Evolutionary conservation across 2,113 vertebrate species (phyloP).

Genomic region (Galbula dea): DNA sequence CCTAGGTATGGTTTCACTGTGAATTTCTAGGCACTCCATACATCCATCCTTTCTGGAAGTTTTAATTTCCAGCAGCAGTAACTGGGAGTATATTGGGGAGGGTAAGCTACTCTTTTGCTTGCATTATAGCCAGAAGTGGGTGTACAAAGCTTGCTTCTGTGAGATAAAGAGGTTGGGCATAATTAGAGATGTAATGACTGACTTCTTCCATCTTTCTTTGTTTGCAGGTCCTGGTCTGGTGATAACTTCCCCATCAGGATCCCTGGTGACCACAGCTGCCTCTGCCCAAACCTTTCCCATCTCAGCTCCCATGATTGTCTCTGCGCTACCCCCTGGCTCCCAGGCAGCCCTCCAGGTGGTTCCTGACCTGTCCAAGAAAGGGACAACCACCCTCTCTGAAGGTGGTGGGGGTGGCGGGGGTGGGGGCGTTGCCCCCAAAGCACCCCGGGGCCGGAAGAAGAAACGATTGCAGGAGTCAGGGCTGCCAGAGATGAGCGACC

Average conservation of each 20-base stretch:
- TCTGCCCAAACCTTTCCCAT: slow-evolving; percentile 87
- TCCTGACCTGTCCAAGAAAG: slow-evolving; percentile 80
- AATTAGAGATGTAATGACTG: background rate
- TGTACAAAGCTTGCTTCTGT: background rate
- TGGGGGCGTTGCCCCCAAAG: slow-evolving; percentile 70
- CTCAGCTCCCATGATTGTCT: slow-evolving; percentile 94
- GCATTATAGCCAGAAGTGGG: background rate
- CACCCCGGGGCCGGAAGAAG: slow-evolving; percentile 80
- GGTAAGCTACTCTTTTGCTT: background rate
- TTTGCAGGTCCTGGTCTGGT: slow-evolving; percentile 89
- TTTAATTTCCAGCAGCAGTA: background rate
- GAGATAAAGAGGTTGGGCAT: background rate
- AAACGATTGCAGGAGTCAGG: slow-evolving; percentile 77
- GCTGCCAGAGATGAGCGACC: slow-evolving; percentile 67
- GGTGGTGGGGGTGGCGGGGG: slow-evolving; percentile 56
- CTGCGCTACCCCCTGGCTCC: slow-evolving; percentile 83
- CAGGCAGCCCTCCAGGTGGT: slow-evolving; percentile 81
- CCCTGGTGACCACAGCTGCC: slow-evolving; percentile 88
- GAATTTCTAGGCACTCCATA: background rate
- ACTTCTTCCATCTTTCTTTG: slow-evolving; percentile 30
- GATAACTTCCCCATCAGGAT: slow-evolving; percentile 93
- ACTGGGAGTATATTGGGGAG: background rate
- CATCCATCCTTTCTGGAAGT: background rate
- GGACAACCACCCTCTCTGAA: slow-evolving; percentile 66
- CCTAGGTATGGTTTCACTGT: background rate